phyloP scores from a whole-genome alignment of 64 coral and sea anemone species.

The Dendrophyllia cribrosa region DNA sequence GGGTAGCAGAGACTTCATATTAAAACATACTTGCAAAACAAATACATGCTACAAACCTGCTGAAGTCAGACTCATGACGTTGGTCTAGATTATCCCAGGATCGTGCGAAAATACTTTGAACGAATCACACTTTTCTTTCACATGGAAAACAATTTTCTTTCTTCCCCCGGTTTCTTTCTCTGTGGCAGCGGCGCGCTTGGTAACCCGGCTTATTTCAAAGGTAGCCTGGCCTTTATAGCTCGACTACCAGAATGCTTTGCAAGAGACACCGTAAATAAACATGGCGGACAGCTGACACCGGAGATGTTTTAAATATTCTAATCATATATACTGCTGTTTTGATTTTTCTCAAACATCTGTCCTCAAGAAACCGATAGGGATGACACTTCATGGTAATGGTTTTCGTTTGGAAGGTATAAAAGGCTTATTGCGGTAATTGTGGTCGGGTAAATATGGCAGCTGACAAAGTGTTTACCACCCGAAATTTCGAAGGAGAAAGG shows the following conservation, averaged over 20 bases:
- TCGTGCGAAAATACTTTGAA: not conserved
- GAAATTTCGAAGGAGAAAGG: slow-evolving; percentile 88
- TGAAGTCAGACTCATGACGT: slow-evolving; percentile 82
- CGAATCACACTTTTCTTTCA: not conserved
- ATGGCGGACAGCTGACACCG: slow-evolving; percentile 36
- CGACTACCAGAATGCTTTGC: not conserved
- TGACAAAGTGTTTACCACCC: slow-evolving; percentile 81
- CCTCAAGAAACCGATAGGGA: not conserved
- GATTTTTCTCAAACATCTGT: slow-evolving; percentile 23
- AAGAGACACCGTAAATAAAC: not conserved
- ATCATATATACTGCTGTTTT: not conserved
- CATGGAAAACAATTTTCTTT: not conserved
- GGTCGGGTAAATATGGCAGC: not conserved
- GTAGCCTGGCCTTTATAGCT: not conserved
- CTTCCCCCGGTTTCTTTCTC: no score
- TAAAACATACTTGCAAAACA: not conserved
- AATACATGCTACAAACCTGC: slow-evolving; percentile 57
- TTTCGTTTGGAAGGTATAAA: not conserved
- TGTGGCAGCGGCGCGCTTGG: not conserved
- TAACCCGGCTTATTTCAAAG: not conserved
- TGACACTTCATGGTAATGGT: not conserved
- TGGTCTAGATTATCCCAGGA: not conserved
- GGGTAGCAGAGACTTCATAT: not conserved
- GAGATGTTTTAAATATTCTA: slow-evolving; percentile 11
- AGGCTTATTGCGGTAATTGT: not conserved